Base-by-base conservation (phyloP, 2,113 vertebrate genomes). In the Clupea harengus region DNA sequence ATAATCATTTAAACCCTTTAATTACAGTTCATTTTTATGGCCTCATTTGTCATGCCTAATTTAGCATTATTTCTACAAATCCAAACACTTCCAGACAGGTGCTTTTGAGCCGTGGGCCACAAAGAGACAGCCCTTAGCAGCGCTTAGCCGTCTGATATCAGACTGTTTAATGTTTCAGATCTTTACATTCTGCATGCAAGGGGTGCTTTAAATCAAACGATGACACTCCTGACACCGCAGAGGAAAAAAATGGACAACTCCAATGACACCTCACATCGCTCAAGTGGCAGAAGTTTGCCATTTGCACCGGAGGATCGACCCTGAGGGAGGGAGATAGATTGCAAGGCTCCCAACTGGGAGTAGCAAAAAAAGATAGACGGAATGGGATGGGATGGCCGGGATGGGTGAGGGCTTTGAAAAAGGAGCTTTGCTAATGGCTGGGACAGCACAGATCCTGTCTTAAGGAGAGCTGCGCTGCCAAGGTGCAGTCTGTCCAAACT, bases 1-100 rank as follows among this genome's bases (percentile, higher is more conserved):
- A 67, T 67, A 86, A 57, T 45, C 32, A 82, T 85, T 84, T 81
- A 86, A 49, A 83, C 44, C 2, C 83, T 83, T 86, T 81, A 82
- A 89, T 87, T 52, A 72, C 39, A 17, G 64, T 44, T 85, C 54
- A 88, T 67, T 85, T 67, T 85, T 28, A n/a, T 25, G 22, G 22
- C 44, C 49, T 10, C 8, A 60, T 85, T 86, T 72, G 83, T 88
- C 85, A 81, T 7, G 52, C 28, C 57, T 80, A 85, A 85, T 83
- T 86, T 81, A 88, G 50, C 17, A 45, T 67, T 47, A 45, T 81
- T 15, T 22, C 47, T 60, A 13, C 32, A 52, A 84, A 78, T 45
- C 10, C 25, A 60, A 84, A 82, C 50, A 84, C 13, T 46, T 25
- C 10, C 8, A 81, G 49, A 81, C 46, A 85, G 20, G 81, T 49